These are phyloP conservation scores for Malaclemys terrapin DNA, from an alignment of 2,113 vertebrate genomes.

Conservation along the genomic window DNA sequence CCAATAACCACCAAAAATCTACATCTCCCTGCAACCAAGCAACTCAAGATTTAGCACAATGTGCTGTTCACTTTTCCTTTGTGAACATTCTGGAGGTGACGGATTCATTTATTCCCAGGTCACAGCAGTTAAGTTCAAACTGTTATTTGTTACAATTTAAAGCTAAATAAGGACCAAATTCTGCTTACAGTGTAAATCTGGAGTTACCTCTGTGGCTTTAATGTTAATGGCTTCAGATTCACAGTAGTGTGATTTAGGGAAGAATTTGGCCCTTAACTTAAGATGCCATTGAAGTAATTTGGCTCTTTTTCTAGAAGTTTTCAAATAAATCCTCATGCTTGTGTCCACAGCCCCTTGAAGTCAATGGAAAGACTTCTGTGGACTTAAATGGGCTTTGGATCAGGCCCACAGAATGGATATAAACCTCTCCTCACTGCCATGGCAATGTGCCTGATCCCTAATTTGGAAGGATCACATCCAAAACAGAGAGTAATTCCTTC, in stretches of 20 bases:
- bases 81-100: background rate
- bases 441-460: background rate
- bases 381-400: slow-evolving; percentile 2
- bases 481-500: background rate
- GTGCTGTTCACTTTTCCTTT: background rate
- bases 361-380: background rate
- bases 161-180: background rate
- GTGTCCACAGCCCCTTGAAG: background rate
- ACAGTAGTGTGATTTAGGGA: background rate
- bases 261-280: background rate
- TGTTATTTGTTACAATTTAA: slow-evolving; percentile 45
- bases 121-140: background rate
- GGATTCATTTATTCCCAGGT: slow-evolving; percentile 15
- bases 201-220: slow-evolving; percentile 13
- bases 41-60: slow-evolving; percentile 6
- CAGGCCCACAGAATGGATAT: background rate
- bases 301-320: background rate
- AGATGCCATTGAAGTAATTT: background rate
- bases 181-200: background rate
- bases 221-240: background rate
- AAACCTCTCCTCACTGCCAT: background rate
- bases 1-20: background rate
- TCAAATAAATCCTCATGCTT: background rate
- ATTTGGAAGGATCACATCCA: background rate
- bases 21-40: background rate